Percentiles rank a stretch among this genome's conserved stretches.
These are phyloP conservation scores for Drosophila helvetica DNA, from an alignment of 2,888 invertebrate species.

Conservation along the genomic window DNA sequence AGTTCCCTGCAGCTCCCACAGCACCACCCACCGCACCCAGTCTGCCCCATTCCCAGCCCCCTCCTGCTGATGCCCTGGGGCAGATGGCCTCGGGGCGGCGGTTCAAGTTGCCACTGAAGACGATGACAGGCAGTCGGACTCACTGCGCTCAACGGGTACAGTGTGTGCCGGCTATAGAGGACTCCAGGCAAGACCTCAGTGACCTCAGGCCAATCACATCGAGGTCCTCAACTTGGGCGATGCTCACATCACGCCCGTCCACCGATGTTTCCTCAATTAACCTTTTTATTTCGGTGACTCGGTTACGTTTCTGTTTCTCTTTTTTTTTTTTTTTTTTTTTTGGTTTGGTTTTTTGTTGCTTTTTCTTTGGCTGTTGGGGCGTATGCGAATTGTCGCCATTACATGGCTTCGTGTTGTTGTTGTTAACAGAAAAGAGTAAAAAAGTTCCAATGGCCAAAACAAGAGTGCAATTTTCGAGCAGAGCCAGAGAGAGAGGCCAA, in stretches of 20 bases:
- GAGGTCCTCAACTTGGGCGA: constrained; percentile 74
- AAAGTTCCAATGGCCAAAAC: constrained; percentile 46
- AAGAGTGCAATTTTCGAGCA: constrained; percentile 27
- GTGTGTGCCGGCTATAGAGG: constrained; percentile 46
- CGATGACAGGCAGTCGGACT: constrained; percentile 67
- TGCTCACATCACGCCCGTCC: constrained; percentile 76
- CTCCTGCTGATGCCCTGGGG: constrained; percentile 58
- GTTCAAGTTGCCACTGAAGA: constrained; percentile 77
- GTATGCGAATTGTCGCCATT: constrained; percentile 78
- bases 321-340: constrained; percentile 1
- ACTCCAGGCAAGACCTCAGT: constrained; percentile 58
- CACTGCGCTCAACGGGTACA: constrained; percentile 12
- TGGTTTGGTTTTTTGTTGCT: constrained; percentile 6
- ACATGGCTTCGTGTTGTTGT: constrained; percentile 41
- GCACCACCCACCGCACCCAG: constrained; percentile 3
- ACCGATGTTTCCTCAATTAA: constrained; percentile 79
- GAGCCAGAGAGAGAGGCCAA: constrained; percentile 8
- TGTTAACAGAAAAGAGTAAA: constrained; percentile 38
- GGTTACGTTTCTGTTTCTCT: constrained; percentile 39
- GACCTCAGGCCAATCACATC: constrained; percentile 78
- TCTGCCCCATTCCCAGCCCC: not conserved
- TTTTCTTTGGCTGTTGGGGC: constrained; percentile 50
- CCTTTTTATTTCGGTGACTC: constrained; percentile 61
- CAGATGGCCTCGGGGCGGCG: constrained; percentile 65
- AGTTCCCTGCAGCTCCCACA: constrained; percentile 43